These are phyloP conservation scores for Leucopsar rothschildi DNA, from an alignment of 2,113 vertebrate genomes.

Conservation along the genomic window DNA sequence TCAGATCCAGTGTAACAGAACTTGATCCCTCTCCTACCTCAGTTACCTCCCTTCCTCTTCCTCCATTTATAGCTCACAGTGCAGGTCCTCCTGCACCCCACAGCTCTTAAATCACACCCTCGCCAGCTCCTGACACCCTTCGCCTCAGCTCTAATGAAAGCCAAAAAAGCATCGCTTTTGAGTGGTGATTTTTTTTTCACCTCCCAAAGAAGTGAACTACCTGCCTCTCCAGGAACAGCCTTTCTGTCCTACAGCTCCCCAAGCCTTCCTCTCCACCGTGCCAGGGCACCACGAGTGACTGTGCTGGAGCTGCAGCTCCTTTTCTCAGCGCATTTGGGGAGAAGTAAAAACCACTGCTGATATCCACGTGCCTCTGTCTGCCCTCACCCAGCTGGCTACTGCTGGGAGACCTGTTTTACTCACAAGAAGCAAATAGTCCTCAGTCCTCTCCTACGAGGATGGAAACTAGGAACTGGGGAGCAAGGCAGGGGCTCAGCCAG, in stretches of 20 bases:
- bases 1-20: neutral
- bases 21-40: neutral
- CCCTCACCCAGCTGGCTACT: neutral
- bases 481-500: neutral
- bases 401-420: neutral
- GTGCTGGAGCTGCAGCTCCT: neutral
- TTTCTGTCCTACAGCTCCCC: neutral
- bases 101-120: neutral
- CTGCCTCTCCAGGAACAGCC: neutral
- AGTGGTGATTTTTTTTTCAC: too few species aligned
- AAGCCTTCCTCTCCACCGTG: rapidly evolving
- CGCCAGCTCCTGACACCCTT: neutral
- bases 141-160: neutral
- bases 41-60: neutral
- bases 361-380: neutral
- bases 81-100: neutral
- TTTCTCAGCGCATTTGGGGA: neutral
- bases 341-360: neutral
- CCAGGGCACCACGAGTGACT: neutral
- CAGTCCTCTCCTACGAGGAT: rapidly evolving
- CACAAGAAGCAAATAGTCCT: neutral
- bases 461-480: neutral
- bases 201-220: neutral
- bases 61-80: neutral
- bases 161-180: neutral